Conservation (phyloP, 2,797 vertebrate species). For the Dermochelys coriacea region DNA sequence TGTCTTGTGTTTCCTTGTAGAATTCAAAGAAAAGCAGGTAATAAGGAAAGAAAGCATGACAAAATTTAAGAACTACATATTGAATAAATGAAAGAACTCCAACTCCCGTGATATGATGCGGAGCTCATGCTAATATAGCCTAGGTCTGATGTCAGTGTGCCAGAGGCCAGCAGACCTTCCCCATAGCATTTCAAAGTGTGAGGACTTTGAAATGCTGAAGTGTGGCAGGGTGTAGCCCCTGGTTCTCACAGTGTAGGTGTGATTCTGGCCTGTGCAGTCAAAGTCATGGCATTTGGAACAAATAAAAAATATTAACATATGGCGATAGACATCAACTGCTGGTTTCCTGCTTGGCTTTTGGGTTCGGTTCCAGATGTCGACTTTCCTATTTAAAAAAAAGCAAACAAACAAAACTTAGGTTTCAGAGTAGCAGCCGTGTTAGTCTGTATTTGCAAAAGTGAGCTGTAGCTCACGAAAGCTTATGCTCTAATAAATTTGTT, state of each 20-base stretch:
- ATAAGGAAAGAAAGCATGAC: background rate
- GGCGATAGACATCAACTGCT: background rate
- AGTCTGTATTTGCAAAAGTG: too few relatives aligned
- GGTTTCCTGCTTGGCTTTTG: background rate
- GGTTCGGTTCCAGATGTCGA: background rate
- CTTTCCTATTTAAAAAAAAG: background rate
- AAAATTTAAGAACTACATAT: background rate
- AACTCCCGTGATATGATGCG: accelerated
- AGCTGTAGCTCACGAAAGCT: too few relatives aligned
- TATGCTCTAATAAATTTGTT: too few relatives aligned
- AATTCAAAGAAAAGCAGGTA: background rate
- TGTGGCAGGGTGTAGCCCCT: background rate
- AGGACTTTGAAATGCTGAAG: background rate
- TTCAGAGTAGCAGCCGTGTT: too few relatives aligned
- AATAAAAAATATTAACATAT: background rate
- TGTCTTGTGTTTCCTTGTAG: background rate
- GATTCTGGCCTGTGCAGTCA: background rate
- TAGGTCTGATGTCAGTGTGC: background rate
- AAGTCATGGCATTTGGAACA: background rate
- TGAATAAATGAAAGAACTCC: background rate
- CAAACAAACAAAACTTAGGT: too few relatives aligned
- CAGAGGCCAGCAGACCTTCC: background rate
- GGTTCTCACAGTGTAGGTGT: background rate
- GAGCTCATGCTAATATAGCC: background rate
- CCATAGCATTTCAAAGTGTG: background rate